A percentile compares a stretch with the other conserved stretches of the same genome.
phyloP scores from a whole-genome alignment of 2,113 vertebrate species.

The Opisthocomus hoazin region DNA sequence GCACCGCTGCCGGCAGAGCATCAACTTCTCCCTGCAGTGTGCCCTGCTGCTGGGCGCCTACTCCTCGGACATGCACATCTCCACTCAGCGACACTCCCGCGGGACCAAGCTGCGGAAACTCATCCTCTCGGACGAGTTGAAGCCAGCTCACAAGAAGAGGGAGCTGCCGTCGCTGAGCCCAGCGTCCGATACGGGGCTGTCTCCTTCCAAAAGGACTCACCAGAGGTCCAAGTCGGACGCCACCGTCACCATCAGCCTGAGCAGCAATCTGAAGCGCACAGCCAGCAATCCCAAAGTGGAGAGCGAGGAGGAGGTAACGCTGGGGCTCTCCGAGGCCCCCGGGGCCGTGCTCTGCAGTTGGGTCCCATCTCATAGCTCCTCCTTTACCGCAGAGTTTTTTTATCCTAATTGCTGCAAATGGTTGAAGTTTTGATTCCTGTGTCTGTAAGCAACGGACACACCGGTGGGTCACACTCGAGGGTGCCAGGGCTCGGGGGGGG shows the following conservation, averaged over 20 bases:
- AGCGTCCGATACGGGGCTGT: constrained; percentile 74
- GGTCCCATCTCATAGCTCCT: not conserved
- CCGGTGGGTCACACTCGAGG: fast-evolving
- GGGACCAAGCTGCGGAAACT: constrained; percentile 91
- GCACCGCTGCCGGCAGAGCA: constrained; percentile 94
- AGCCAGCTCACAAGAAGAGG: constrained; percentile 78
- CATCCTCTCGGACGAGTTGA: constrained; percentile 93
- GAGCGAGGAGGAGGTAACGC: constrained; percentile 87
- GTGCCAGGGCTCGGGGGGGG: not conserved
- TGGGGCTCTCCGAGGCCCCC: not conserved
- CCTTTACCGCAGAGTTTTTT: not conserved
- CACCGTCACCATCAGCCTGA: constrained; percentile 87
- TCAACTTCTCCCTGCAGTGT: constrained; percentile 90
- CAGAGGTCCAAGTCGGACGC: constrained; percentile 97
- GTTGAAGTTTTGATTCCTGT: too few relatives aligned
- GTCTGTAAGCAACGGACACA: fast-evolving
- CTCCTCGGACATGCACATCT: constrained; percentile 98
- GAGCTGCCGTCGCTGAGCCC: constrained; percentile 67
- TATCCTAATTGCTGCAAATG: not conserved
- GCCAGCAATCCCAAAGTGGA: constrained; percentile 97
- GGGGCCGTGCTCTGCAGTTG: fast-evolving
- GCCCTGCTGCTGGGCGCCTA: constrained; percentile 92
- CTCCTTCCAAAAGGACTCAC: constrained; percentile 94
- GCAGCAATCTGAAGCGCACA: constrained; percentile 93
- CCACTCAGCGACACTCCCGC: constrained; percentile 89